A percentile compares a stretch with the other conserved stretches of the same genome.
Evolutionary conservation across 1,140 invertebrate genomes (phyloP).

Genomic region (Zaprionus kolodkinae): DNA sequence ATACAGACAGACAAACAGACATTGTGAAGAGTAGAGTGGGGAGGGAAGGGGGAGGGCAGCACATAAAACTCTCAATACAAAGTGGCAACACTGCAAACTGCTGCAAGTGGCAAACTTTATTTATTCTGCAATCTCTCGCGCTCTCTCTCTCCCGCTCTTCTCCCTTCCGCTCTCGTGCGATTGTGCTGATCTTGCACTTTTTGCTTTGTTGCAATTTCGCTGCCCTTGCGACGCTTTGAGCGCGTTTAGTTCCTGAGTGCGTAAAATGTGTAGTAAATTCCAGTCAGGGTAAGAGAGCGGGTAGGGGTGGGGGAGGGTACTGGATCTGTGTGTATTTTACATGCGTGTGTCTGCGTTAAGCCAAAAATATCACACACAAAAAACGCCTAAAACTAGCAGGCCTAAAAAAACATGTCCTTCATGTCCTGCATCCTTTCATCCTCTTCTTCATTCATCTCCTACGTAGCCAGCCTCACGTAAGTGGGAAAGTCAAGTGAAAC

Average conservation of each 20-base stretch:
- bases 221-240: neutral
- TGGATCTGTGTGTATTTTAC: neutral
- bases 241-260: too few species aligned
- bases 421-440: neutral
- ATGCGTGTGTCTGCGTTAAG: neutral
- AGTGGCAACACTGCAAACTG: slow-evolving; percentile 2
- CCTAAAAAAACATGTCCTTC: slow-evolving; percentile 23
- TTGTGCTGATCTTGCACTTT: slow-evolving; percentile 19
- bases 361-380: slow-evolving; percentile 29
- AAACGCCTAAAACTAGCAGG: slow-evolving; percentile 23
- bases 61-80: slow-evolving; percentile 2
- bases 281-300: neutral
- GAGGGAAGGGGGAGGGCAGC: neutral
- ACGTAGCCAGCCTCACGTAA: slow-evolving; percentile 3
- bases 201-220: slow-evolving; percentile 1
- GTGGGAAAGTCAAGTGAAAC: slow-evolving; percentile 58
- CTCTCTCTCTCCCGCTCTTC: neutral
- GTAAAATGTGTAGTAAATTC: slow-evolving; percentile 3
- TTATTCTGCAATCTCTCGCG: neutral
- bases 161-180: neutral
- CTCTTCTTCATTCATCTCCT: neutral
- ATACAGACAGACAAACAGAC: slow-evolving; percentile 55
- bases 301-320: too few species aligned
- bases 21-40: slow-evolving; percentile 5
- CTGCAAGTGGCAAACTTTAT: slow-evolving; percentile 34